Evolutionary conservation across 2,888 invertebrate species (phyloP), one percentile per base, ranked within the genome.

Genomic region (Eulithis testata): DNA sequence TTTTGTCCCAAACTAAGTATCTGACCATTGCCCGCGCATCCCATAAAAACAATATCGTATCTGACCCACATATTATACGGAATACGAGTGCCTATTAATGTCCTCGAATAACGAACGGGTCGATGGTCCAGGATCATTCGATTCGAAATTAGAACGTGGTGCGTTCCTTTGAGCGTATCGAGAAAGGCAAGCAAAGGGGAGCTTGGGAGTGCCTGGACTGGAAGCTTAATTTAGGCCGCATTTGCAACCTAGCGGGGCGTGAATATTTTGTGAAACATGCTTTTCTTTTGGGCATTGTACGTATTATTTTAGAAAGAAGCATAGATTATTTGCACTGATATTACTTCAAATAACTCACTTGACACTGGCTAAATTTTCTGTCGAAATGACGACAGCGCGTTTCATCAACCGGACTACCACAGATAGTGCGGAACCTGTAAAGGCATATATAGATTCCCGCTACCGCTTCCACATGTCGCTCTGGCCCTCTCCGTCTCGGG

Each of bases 121-220:
- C 73, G 67, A 72, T 73, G 70, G 57, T 54, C 51, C 65, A 69
- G 76, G 75, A 78, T 77, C 76, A 80, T 76, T 78, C 81, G 81
- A 79, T 77, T 80, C 82, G 86, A 86, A 89, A 90, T 90, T 88
- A 90, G 89, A 88, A 80, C 82, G 82, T 81, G 84, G 78, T 86
- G 90, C 86, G 90, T 86, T 88, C 88, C 86, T 87, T 84, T 84
- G 86, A 84, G 85, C 86, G 80, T 81, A 69, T 87, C 82, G 85
- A 78, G 86, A 83, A 84, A 84, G 81, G 84, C 85, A 84, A 85
- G 86, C 86, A 83, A 84, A 80, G 84, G 84, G 85, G 83, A 79
- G 78, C 75, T 21, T 76, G 63, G 65, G 58, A n/a, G 65, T 66
- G 66, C 63, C 60, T 43, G 69, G 67, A 66, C 70, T 73, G 67